Evolutionary conservation across 1,140 invertebrate species (phyloP).

Genomic region (Bradynema listronoti): DNA sequence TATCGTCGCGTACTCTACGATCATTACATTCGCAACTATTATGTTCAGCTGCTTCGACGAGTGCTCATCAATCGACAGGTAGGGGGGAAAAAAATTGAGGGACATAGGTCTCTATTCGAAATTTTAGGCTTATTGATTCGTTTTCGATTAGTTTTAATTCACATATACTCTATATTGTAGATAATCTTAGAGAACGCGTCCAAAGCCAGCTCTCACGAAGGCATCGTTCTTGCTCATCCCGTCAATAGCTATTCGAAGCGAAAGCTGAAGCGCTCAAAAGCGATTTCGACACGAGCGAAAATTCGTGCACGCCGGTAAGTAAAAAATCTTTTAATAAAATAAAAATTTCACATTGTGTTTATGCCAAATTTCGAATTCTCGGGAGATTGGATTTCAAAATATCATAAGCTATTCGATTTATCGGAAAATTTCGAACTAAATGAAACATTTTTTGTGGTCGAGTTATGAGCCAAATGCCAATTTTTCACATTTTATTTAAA

Average conservation of each 20-base stretch:
- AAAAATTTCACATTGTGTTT: too few species aligned
- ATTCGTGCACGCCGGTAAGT: slow-evolving; percentile 20
- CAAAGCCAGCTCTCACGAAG: slow-evolving; percentile 12
- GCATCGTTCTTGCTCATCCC: slow-evolving; percentile 11
- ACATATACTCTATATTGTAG: slow-evolving; percentile 3
- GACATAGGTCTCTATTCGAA: too few species aligned
- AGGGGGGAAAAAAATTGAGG: slow-evolving; percentile 1
- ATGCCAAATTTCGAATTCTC: too few species aligned
- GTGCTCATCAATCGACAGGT: slow-evolving; percentile 24
- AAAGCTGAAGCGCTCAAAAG: slow-evolving; percentile 14
- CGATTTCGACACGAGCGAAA: slow-evolving; percentile 15
- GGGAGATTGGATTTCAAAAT: too few species aligned
- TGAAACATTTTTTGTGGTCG: too few species aligned
- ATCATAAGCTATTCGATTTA: too few species aligned
- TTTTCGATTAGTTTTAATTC: background rate
- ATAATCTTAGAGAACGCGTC: slow-evolving; percentile 25
- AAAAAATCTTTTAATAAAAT: too few species aligned
- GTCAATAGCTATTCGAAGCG: slow-evolving; percentile 13
- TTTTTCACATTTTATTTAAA: too few species aligned
- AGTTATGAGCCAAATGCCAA: too few species aligned
- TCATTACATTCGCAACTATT: slow-evolving; percentile 34
- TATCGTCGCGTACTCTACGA: slow-evolving; percentile 28
- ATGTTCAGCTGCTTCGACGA: slow-evolving; percentile 33
- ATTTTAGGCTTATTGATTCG: too few species aligned
- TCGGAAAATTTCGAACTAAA: too few species aligned